Percentiles rank a stretch among this genome's conserved stretches.
Evolutionary conservation across 1,140 invertebrate genomes (phyloP).

Genomic region (Latrodectus geometricus): DNA sequence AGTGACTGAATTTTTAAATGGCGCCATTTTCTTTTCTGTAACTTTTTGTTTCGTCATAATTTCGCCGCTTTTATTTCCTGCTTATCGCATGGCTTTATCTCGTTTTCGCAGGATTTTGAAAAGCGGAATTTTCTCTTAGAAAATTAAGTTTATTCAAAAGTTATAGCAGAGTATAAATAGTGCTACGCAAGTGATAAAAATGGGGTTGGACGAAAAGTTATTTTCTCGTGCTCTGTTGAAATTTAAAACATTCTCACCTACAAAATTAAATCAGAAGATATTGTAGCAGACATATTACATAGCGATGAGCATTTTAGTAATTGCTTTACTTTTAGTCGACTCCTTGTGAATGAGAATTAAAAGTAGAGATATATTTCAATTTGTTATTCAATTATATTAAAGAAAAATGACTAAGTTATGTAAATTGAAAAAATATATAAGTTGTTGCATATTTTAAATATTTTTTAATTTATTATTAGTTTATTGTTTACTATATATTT

Average conservation of each 20-base stretch:
- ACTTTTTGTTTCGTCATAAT: conserved; percentile 8
- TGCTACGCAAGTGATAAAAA: conserved; percentile 36
- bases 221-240: conserved; percentile 15
- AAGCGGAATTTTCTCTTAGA: not conserved
- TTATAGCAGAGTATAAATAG: conserved; percentile 11
- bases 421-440: too few species aligned
- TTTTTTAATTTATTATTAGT: too few species aligned
- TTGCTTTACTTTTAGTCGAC: too few species aligned
- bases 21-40: conserved; percentile 18
- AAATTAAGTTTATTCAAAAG: conserved; percentile 53
- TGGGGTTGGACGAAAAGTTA: conserved; percentile 31
- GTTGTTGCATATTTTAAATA: too few species aligned
- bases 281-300: too few species aligned
- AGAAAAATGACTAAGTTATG: too few species aligned
- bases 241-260: not conserved
- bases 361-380: too few species aligned
- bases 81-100: conserved; percentile 51
- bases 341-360: too few species aligned
- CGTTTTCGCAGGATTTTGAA: conserved; percentile 34
- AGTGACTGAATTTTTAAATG: conserved; percentile 22
- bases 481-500: too few species aligned
- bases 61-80: conserved; percentile 1
- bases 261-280: too few species aligned
- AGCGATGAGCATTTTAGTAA: too few species aligned
- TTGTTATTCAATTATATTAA: too few species aligned